A percentile compares a stretch with the other conserved stretches of the same genome.
Evolutionary conservation across 1,140 invertebrate species (phyloP).

Genomic region (Bombus pascuorum): DNA sequence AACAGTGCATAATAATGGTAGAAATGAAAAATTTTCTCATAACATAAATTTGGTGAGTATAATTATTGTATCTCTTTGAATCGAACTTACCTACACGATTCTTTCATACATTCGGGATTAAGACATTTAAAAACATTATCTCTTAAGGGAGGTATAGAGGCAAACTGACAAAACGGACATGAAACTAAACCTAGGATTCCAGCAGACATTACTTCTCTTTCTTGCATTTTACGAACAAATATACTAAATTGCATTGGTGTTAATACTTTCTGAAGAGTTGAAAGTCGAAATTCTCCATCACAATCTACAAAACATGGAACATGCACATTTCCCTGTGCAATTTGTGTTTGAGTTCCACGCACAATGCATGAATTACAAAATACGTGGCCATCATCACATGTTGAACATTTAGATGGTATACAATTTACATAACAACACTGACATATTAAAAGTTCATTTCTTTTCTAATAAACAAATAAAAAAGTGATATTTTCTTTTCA

Average conservation of each 20-base stretch:
- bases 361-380: constrained; percentile 85
- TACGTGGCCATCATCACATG: constrained; percentile 84
- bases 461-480: constrained; percentile 70
- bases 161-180: constrained; percentile 87
- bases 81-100: constrained; percentile 80
- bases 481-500: constrained; percentile 21
- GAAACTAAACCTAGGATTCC: constrained; percentile 82
- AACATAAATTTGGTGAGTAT: not conserved
- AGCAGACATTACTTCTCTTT: constrained; percentile 85
- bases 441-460: constrained; percentile 80
- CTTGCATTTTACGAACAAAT: constrained; percentile 82
- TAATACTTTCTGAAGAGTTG: constrained; percentile 82
- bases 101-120: constrained; percentile 84
- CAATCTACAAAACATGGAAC: constrained; percentile 83
- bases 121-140: constrained; percentile 86
- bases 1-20: no score
- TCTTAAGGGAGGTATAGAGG: no score
- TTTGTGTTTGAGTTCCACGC: constrained; percentile 80
- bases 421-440: constrained; percentile 85
- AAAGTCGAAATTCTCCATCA: constrained; percentile 79
- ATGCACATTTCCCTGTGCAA: constrained; percentile 83
- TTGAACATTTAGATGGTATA: constrained; percentile 84
- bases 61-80: not conserved
- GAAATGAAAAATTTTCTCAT: not conserved
- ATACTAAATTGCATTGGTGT: constrained; percentile 83